Evolutionary conservation across 2,888 invertebrate genomes (phyloP), one percentile per base, ranked within the genome.

Genomic region (Desoria tigrina): DNA sequence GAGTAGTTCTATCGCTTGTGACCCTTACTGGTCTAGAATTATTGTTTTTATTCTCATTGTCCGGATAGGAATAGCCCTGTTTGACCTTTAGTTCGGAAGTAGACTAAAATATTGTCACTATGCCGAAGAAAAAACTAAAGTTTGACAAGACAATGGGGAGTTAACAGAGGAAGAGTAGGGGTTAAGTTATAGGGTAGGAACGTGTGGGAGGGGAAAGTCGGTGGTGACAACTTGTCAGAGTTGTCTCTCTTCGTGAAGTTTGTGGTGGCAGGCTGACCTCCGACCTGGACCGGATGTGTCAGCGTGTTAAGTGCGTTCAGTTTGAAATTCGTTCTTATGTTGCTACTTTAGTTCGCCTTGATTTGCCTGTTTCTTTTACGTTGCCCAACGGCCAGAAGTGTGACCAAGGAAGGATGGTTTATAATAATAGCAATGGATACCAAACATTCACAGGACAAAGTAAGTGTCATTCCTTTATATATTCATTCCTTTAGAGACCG

Each of bases 281-380:
- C 24, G 24, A 51, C 24, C 24, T 26, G 21, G 55, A 7, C 16
- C 16, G 55, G 62, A 70, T 70, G 70, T 70, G 70, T 61, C 64
- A 70, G 57, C 65, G 66, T 60, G 70, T 70, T 32, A 70, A 70
- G 70, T 70, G 70, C 54, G 70, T 70, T 21, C 66, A 70, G 60
- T 70, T 66, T 61, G 70, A 70, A 62, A 70, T 70, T 63, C 66
- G 66, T 62, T 67, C 70, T 70, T 70, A 70, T 70, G 70, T 70
- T 67, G 66, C 70, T 70, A 55, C 54, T 65, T 66, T 67, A 60
- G 70, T 70, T 70, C 64, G 66, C 61, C 64, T 70, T 66, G 65
- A 70, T 49, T 64, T 64, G 50, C 66, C 70, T 45, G 63, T 67
- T 58, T 70, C 70, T 62, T 63, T 68, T 61, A 61, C 61, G 50